phyloP scores from a whole-genome alignment of 1,140 invertebrate species.

The Diabrotica virgifera region DNA sequence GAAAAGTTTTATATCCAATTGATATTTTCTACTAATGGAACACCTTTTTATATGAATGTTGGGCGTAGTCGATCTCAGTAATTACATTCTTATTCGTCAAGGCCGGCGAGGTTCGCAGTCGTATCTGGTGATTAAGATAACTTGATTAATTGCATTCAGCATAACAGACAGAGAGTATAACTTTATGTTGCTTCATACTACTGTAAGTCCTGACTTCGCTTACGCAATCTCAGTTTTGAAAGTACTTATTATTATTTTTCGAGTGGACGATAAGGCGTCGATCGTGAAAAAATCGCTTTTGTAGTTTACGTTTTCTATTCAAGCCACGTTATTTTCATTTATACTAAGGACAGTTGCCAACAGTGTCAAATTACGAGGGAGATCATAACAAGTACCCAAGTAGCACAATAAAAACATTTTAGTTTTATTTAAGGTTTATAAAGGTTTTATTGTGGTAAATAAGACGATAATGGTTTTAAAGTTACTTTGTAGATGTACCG shows the following conservation, averaged over 20 bases:
- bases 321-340: too few species aligned
- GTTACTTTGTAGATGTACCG: too few species aligned
- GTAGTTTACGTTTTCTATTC: too few species aligned
- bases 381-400: too few species aligned
- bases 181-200: background rate
- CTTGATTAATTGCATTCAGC: background rate
- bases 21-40: constrained; percentile 1
- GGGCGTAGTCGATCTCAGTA: constrained; percentile 5
- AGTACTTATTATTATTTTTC: constrained; percentile 1
- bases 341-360: too few species aligned
- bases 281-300: background rate
- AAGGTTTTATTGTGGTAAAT: too few species aligned
- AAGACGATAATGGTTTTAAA: too few species aligned
- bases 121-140: constrained; percentile 8
- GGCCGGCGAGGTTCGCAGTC: constrained; percentile 5
- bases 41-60: constrained; percentile 5
- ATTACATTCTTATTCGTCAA: constrained; percentile 9
- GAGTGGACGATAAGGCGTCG: background rate
- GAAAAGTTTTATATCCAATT: background rate
- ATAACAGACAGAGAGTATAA: background rate
- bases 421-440: too few species aligned
- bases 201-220: background rate
- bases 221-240: background rate
- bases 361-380: too few species aligned
- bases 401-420: too few species aligned